Conservation (phyloP, 2,888 invertebrate species). For the Seira ritae region DNA sequence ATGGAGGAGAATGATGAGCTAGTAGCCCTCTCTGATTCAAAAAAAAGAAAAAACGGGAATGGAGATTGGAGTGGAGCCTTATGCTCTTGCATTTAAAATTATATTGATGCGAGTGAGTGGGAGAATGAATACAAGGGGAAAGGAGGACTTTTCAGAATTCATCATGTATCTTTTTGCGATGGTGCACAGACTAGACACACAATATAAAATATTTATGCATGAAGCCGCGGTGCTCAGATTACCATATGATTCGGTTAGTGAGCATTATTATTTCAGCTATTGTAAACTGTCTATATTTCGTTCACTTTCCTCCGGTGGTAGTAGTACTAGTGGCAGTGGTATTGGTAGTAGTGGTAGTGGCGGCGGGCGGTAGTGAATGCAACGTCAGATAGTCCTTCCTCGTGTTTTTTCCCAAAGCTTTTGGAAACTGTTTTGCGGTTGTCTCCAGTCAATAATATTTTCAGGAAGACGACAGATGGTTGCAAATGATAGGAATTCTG, state of each 20-base stretch:
- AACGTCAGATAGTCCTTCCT: conserved; percentile 1
- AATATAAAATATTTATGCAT: conserved; percentile 61
- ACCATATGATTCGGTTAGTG: conserved; percentile 66
- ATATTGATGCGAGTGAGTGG: conserved; percentile 43
- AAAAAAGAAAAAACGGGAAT: background rate
- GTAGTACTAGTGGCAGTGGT: conserved; percentile 22
- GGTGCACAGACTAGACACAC: conserved; percentile 27
- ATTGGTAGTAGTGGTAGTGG: conserved; percentile 15
- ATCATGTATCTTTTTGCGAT: conserved; percentile 26
- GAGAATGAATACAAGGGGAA: conserved; percentile 27
- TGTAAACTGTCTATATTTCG: conserved; percentile 47
- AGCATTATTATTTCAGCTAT: conserved; percentile 62
- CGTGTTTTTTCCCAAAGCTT: background rate
- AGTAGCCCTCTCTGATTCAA: background rate
- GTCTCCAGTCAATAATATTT: conserved; percentile 66
- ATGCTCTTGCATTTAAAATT: conserved; percentile 35
- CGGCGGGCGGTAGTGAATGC: background rate
- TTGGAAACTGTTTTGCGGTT: conserved; percentile 55
- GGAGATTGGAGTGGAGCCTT: background rate
- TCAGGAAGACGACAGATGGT: conserved; percentile 65
- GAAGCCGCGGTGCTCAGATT: conserved; percentile 60
- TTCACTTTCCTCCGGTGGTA: conserved; percentile 4
- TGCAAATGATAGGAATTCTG: conserved; percentile 66
- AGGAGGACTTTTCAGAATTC: conserved; percentile 46
- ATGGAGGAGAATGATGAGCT: conserved; percentile 6